Evolutionary conservation across 2,113 vertebrate species (phyloP).

Genomic region (Gallinago media): DNA sequence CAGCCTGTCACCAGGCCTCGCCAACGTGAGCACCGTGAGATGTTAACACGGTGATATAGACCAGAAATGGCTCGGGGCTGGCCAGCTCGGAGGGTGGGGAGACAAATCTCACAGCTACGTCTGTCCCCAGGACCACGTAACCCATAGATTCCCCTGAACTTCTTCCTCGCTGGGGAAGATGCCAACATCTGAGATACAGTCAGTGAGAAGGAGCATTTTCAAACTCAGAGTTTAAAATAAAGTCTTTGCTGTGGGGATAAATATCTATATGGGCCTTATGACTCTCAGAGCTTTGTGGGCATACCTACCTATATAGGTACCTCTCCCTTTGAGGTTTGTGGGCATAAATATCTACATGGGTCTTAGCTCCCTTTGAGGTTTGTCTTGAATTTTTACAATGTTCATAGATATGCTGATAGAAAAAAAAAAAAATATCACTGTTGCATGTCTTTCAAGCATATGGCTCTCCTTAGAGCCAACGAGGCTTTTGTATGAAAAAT

Average conservation of each 20-base stretch:
- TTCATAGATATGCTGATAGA: constrained; percentile 34
- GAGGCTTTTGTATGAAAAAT: constrained; percentile 66
- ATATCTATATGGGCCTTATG: background rate
- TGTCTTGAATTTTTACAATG: constrained; percentile 32
- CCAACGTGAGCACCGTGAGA: constrained; percentile 3
- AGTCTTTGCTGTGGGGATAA: background rate
- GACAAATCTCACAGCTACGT: background rate
- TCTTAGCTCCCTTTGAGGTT: background rate
- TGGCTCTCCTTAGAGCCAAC: constrained; percentile 65
- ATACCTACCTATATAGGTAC: background rate
- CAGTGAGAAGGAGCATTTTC: background rate
- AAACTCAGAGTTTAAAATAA: background rate
- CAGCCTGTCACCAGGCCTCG: constrained; percentile 63
- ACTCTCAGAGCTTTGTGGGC: background rate
- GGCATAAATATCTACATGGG: no score
- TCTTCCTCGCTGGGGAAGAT: background rate
- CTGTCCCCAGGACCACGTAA: background rate
- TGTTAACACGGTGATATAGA: constrained; percentile 4
- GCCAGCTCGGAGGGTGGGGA: background rate
- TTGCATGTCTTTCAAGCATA: constrained; percentile 64
- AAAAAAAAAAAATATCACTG: constrained; percentile 37
- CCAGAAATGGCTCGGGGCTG: background rate
- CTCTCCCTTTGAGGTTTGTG: background rate
- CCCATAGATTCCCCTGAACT: background rate
- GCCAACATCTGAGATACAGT: background rate